These are phyloP conservation scores for Columba livia DNA, from an alignment of 2,113 vertebrate species.

Conservation along the genomic window DNA sequence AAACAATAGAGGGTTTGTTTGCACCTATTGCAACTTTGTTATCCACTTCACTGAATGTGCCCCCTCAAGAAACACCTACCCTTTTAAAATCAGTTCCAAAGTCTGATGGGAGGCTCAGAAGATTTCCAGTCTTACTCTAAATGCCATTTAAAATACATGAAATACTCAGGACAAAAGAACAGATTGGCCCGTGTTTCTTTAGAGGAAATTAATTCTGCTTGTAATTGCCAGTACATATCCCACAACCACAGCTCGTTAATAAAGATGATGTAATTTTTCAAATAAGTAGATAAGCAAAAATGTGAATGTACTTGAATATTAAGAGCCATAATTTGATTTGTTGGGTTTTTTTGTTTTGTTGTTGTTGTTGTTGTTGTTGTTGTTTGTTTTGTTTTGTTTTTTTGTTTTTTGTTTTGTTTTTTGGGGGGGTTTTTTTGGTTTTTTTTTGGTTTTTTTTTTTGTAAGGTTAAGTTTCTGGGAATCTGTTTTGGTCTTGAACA, in stretches of 20 bases:
- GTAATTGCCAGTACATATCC: neutral
- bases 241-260: neutral
- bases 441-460: neutral
- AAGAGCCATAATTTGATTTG: neutral
- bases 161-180: neutral
- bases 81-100: neutral
- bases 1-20: neutral
- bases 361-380: too few species aligned
- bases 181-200: neutral
- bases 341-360: too few species aligned
- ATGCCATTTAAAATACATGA: neutral
- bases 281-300: neutral
- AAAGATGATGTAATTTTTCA: neutral
- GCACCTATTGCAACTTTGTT: neutral
- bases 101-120: neutral
- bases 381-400: too few species aligned
- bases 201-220: conserved; percentile 4
- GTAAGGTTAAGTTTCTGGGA: neutral
- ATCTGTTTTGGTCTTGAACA: neutral
- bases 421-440: too few species aligned
- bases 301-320: neutral
- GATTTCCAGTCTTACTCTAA: neutral
- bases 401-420: too few species aligned
- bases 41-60: neutral
- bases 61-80: neutral